Evolutionary conservation across 1,140 invertebrate genomes (phyloP).

Genomic region (Drosophila mauritiana): DNA sequence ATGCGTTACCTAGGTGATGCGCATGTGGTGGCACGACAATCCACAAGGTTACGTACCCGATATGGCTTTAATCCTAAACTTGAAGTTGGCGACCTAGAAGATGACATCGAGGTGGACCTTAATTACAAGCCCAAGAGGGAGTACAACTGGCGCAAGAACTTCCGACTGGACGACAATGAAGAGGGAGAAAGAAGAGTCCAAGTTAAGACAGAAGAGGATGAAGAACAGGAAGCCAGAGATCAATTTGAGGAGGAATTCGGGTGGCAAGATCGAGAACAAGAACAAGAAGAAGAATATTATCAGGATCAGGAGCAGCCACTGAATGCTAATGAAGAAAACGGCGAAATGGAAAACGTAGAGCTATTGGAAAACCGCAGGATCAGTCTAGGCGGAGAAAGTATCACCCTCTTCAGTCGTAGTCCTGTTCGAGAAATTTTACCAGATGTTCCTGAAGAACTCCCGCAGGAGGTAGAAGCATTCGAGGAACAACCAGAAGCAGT

Average conservation of each 20-base stretch:
- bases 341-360: conserved; percentile 12
- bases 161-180: conserved; percentile 70
- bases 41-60: conserved; percentile 67
- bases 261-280: neutral
- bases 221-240: conserved; percentile 14
- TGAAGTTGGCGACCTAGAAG: conserved; percentile 49
- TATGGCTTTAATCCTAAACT: conserved; percentile 75
- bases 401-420: conserved; percentile 78
- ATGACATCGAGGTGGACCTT: conserved; percentile 76
- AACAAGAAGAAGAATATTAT: conserved; percentile 4
- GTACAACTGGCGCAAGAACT: conserved; percentile 83
- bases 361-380: conserved; percentile 57
- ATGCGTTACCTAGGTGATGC: conserved; percentile 78
- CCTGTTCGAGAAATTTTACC: conserved; percentile 62
- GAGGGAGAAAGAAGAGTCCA: conserved; percentile 6
- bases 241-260: conserved; percentile 3
- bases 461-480: conserved; percentile 4
- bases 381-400: conserved; percentile 78
- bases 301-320: neutral
- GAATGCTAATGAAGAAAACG: conserved; percentile 1
- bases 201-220: neutral
- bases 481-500: conserved; percentile 2
- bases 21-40: conserved; percentile 62
- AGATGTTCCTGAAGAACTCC: conserved; percentile 56
- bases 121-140: conserved; percentile 77